Percentiles rank a stretch among this genome's conserved stretches.
phyloP scores from a whole-genome alignment of 2,113 vertebrate genomes.

The Saccopteryx leptura region DNA sequence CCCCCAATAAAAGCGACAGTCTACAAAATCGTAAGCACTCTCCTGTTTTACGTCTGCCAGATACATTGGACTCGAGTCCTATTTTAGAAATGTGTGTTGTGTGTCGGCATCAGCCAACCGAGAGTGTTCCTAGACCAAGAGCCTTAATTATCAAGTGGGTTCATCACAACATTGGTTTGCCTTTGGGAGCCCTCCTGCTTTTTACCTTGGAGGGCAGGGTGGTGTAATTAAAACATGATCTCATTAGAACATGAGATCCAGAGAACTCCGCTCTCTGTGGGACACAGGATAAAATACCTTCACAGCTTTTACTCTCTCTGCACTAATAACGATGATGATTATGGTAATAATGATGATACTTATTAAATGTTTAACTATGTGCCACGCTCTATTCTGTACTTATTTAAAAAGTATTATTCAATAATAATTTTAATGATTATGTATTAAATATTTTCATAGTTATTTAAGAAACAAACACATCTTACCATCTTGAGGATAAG shows the following conservation, averaged over 20 bases:
- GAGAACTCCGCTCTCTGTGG: background rate
- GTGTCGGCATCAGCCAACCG: background rate
- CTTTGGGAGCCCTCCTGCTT: background rate
- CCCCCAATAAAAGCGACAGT: conserved; percentile 41
- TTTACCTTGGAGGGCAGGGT: background rate
- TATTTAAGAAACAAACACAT: background rate
- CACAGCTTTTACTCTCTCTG: background rate
- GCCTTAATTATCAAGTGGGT: background rate
- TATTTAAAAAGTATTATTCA: too few species aligned
- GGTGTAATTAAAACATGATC: background rate
- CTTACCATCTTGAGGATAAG: background rate
- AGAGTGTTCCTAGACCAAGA: background rate
- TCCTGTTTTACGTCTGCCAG: conserved; percentile 20
- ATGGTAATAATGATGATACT: background rate
- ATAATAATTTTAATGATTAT: too few species aligned
- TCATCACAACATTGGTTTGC: background rate
- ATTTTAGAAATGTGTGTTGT: conserved; percentile 11
- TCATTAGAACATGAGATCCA: background rate
- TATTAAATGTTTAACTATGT: background rate
- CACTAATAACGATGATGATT: background rate
- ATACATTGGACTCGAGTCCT: background rate
- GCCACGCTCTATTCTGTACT: background rate
- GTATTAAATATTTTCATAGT: too few species aligned
- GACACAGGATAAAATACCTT: background rate
- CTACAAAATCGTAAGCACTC: conserved; percentile 49